Evolutionary conservation across 2,888 invertebrate genomes (phyloP).

Genomic region (Cyclophora punctaria): DNA sequence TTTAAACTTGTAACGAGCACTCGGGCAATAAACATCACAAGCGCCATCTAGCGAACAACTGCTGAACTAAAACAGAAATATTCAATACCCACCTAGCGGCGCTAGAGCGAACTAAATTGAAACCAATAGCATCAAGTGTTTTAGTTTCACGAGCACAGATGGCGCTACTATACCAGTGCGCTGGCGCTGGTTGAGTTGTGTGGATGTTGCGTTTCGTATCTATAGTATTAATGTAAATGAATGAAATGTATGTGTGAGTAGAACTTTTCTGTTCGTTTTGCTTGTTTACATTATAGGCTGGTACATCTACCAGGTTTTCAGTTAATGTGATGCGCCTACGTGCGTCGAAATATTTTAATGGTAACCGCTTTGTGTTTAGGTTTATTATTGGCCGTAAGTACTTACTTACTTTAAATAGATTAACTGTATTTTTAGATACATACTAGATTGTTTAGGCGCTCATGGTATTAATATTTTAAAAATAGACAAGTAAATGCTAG

Average conservation of each 20-base stretch:
- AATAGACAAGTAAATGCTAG: no score
- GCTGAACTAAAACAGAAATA: constrained; percentile 12
- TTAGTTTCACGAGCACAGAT: constrained; percentile 26
- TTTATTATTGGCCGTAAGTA: constrained; percentile 1
- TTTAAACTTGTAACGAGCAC: no score
- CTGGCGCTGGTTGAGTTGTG: constrained; percentile 13
- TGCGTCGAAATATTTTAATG: constrained; percentile 1
- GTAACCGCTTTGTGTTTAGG: constrained; percentile 4
- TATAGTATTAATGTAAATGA: background rate
- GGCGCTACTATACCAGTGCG: constrained; percentile 40
- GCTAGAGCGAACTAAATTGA: constrained; percentile 17
- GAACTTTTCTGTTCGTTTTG: constrained; percentile 6
- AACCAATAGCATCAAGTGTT: background rate
- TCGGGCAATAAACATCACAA: no score
- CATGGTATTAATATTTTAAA: no score
- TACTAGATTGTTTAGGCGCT: no score
- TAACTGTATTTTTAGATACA: no score
- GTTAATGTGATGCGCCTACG: background rate
- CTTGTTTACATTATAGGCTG: constrained; percentile 7
- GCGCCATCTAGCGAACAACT: no score
- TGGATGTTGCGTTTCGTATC: constrained; percentile 1
- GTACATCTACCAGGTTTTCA: constrained; percentile 3
- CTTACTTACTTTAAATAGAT: no score
- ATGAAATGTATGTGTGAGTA: constrained; percentile 1
- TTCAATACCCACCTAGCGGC: constrained; percentile 33